Base-by-base conservation (phyloP, 2,888 invertebrate species). In the Ormia ochracea region DNA sequence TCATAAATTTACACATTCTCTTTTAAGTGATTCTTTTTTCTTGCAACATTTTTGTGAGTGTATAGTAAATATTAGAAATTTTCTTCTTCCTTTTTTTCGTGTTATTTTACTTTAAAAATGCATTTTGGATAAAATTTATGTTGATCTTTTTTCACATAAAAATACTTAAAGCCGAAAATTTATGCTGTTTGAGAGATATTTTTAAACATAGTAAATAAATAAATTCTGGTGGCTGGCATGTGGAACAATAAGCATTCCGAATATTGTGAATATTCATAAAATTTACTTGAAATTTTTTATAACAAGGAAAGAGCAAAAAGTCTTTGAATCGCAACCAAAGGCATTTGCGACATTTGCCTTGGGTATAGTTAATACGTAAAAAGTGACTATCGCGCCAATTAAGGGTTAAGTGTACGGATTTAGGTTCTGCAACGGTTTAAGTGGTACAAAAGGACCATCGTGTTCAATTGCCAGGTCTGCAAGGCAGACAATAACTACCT, bases 1-100 rank as follows among this genome's bases (percentile, higher is more conserved):
- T 79, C 86, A 86, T 87, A 87, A 87, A 87, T 87, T 85, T 82
- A 10, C 36, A 52, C 14, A 41, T 12, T 50, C 23, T 66, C 14
- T 38, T 65, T 36, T 17, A 17, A 10, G 33, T n/a, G 31, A 65
- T 17, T 45, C 1, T 45, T 21, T 10, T 19, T 23, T 21, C 26
- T 23, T 6, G n/a, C 4, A 17, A 41, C 1, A 14, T 38, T 14
- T 38, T 38, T 36, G 21, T 38, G 33, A 36, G 36, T 58, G n/a
- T 38, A 7, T 58, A 23, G 14, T 58, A 58, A 38, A 58, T 38
- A 38, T 38, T 26, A 58, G 0, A 14, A 14, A 1, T 23, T 58
- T 56, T 52, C 10, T 14, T 38, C 3, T 36, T 38, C 4, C 4
- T 23, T 58, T 56, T 52, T 17, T 14, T 38, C 3, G 10, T 38